Evolutionary conservation across 1,140 invertebrate species (phyloP).

Genomic region (Lordiphosa stackelbergi): DNA sequence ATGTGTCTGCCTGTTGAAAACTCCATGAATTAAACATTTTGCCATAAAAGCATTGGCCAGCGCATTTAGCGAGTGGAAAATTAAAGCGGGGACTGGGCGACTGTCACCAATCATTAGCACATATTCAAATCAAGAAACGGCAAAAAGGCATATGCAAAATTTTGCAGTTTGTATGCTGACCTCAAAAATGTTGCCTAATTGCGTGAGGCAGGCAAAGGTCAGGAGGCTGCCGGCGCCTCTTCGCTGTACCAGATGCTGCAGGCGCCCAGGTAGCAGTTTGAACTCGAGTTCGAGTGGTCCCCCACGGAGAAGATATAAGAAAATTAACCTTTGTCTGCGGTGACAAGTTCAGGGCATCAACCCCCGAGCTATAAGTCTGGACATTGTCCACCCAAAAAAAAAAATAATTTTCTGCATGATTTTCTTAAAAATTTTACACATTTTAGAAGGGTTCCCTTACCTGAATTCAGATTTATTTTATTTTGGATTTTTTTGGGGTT

Average conservation of each 20-base stretch:
- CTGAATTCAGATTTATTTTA: conserved; percentile 21
- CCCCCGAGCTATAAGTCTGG: conserved; percentile 30
- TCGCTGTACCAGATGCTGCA: conserved; percentile 23
- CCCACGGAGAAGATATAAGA: conserved; percentile 31
- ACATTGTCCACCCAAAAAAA: conserved; percentile 37
- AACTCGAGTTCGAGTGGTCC: conserved; percentile 40
- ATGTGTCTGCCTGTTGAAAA: conserved; percentile 42
- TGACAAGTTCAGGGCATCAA: conserved; percentile 48
- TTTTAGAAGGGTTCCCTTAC: conserved; percentile 63
- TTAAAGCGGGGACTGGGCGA: conserved; percentile 17
- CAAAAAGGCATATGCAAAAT: conserved; percentile 49
- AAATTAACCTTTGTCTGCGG: conserved; percentile 55
- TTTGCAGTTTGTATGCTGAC: conserved; percentile 32
- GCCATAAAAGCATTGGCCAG: conserved; percentile 50
- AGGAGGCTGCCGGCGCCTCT: conserved; percentile 26
- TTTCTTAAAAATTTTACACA: conserved; percentile 53
- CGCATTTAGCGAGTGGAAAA: conserved; percentile 4
- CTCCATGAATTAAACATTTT: conserved; percentile 66
- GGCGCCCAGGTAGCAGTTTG: conserved; percentile 44
- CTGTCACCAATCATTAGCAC: conserved; percentile 75
- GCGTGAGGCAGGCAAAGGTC: conserved; percentile 57
- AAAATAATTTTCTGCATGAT: conserved; percentile 64
- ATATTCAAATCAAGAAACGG: conserved; percentile 58
- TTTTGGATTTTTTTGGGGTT: conserved; percentile 30
- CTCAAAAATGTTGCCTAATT: conserved; percentile 62